Percentiles rank a stretch among this genome's conserved stretches.
Evolutionary conservation across 2,797 vertebrate genomes (phyloP).

Genomic region (Eupleurogrammus muticus): DNA sequence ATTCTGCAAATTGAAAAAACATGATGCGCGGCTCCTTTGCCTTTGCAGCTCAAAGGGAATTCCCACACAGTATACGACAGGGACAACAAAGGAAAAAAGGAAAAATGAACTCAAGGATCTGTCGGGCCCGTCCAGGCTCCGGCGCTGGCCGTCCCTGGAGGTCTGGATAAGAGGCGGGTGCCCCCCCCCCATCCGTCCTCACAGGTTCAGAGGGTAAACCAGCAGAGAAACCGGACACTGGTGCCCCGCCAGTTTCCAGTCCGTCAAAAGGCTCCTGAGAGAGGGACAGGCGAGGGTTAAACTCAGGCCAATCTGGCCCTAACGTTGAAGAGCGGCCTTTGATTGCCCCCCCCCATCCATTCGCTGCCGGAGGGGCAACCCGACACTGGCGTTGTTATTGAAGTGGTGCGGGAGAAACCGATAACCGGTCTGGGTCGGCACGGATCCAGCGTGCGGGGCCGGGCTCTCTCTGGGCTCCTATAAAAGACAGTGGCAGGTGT

Average conservation of each 20-base stretch:
- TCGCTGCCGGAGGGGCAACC: constrained; percentile 70
- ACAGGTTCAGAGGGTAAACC: constrained; percentile 77
- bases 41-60: constrained; percentile 39
- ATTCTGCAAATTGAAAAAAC: constrained; percentile 19
- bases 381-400: constrained; percentile 81
- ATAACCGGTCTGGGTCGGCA: constrained; percentile 77
- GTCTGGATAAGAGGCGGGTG: constrained; percentile 63
- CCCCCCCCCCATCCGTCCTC: constrained; percentile 71
- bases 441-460: constrained; percentile 65
- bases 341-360: constrained; percentile 73
- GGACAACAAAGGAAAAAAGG: constrained; percentile 45
- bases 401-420: constrained; percentile 70
- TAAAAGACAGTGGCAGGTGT: constrained; percentile 85
- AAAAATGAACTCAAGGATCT: constrained; percentile 66
- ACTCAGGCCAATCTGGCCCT: constrained; percentile 64
- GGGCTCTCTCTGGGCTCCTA: constrained; percentile 55
- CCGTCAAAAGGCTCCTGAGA: constrained; percentile 58
- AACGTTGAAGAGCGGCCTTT: constrained; percentile 73
- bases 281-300: constrained; percentile 68
- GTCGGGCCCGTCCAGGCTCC: constrained; percentile 42
- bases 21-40: background rate
- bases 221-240: constrained; percentile 77
- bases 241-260: constrained; percentile 54
- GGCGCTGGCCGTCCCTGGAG: constrained; percentile 64
- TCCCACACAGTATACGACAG: constrained; percentile 52